Base-by-base conservation (phyloP, 2,113 vertebrate genomes). In the Corapipo altera region DNA sequence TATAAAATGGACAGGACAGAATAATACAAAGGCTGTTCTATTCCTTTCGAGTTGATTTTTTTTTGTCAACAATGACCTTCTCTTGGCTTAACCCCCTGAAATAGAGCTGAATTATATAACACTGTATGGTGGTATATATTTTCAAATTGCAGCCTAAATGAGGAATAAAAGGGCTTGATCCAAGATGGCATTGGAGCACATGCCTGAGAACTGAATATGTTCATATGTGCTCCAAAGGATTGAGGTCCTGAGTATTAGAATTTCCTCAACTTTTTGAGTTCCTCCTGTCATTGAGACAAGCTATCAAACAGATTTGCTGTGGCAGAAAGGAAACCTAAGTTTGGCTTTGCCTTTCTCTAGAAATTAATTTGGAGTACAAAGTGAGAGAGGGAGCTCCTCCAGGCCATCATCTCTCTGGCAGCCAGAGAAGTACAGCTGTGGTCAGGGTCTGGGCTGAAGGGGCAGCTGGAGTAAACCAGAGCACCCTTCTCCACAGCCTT, bases 21-120 rank as follows among this genome's bases (percentile, higher is more conserved):
- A 61, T 89, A 92, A 85, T 85, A 91, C 32, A 91, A 83, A 95
- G 24, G 44, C 43, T 93, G 6, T 71, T 91, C 26, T 73, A 17
- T 75, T 64, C 37, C 79, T 97, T 88, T 89, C 30, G 51, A 89
- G 44, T n/a, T 39, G 39, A 46, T 55, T 93, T 96, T 79, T 95
- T 95, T 95, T 85, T 86, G 37, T 27, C 21, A 26, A 65, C 73
- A 59, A 69, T 91, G 66, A 81, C 79, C n/a, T 89, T 92, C 46
- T 73, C 55, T 80, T 92, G 55, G 46, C 58, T 89, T 76, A 89
- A 44, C 33, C 66, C 74, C 83, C 71, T 89, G 57, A 86, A 80
- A 84, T 33, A 81, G 73, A 86, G 37, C 22, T 91, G 85, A 96
- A 94, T 95, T 94, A 89, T 92, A 61, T 46, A 91, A 88, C 69